Conservation (phyloP, 1,140 invertebrate species). For the Leptopilina boulardi region DNA sequence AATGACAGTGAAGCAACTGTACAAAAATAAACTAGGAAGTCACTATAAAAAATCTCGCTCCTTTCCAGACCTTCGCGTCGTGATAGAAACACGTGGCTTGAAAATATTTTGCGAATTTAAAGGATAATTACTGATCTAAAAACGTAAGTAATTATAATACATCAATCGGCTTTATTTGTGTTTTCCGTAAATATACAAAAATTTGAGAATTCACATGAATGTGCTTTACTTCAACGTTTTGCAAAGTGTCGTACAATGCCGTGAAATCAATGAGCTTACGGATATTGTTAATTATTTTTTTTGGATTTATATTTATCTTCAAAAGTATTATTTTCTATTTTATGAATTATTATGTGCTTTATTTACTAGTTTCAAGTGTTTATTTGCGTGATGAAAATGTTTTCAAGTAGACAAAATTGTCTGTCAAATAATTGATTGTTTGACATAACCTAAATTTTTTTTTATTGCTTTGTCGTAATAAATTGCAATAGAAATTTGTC, state of each 20-base stretch:
- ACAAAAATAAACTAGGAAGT: conserved; percentile 26
- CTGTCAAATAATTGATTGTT: not conserved
- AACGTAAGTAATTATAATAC: conserved; percentile 56
- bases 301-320: not conserved
- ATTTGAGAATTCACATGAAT: conserved; percentile 5
- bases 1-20: not conserved
- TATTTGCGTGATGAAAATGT: not conserved
- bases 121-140: conserved; percentile 57
- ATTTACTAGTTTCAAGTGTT: not conserved
- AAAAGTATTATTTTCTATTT: not conserved
- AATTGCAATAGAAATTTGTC: not conserved
- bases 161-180: conserved; percentile 10
- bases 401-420: not conserved
- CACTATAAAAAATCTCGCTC: conserved; percentile 42
- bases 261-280: not conserved
- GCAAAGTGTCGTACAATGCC: conserved; percentile 25
- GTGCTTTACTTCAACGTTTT: conserved; percentile 29
- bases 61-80: conserved; percentile 64
- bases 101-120: conserved; percentile 59
- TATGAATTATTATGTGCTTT: not conserved
- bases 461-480: not conserved
- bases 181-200: not conserved
- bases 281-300: not conserved
- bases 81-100: conserved; percentile 65
- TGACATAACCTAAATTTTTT: conserved; percentile 17